Evolutionary conservation across 1,140 invertebrate genomes (phyloP), one percentile per base, ranked within the genome.

Genomic region (Halictus rubicundus): DNA sequence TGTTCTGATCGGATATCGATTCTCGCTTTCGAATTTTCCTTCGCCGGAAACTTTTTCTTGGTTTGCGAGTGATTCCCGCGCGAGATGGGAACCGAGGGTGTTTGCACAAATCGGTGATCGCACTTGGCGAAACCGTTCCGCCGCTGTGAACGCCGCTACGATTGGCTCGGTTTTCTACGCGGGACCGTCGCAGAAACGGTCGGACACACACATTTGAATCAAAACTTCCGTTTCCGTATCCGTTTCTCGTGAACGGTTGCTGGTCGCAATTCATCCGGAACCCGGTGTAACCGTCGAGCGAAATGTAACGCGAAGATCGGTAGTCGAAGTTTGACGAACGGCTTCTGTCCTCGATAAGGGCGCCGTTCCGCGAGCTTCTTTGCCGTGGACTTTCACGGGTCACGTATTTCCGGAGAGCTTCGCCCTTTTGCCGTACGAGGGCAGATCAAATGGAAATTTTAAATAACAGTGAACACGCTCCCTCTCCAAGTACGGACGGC

Each of bases 301-400:
- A 8, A 52, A 21, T 6, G 61, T 25, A 27, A 74, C 60, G n/a
- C 25, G 5, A 60, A 37, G n/a, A 49, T 25, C 60, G 71, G 23
- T 39, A 19, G 16, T 52, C 7, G 27, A 37, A 65, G 46, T 74
- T 74, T 65, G 42, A 74, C 63, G 42, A 54, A 65, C 6, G 60
- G 27, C 19, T 27, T 16, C 27, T 49, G 19, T 71, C 54, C n/a
- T 6, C 23, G 21, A 5, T 37, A 19, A 27, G 42, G 37, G 25
- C 23, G 7, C 21, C 6, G 7, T 27, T 27, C 1, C 23, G n/a
- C 10, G 57, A n/a, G 39, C 25, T 63, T 32, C 42, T 73, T 73
- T 32, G 39, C 27, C 16, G 39, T 32, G n/a, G 12, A 46, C 59
- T 72, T 25, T n/a, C 27, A 9, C 1, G 16, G 25, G 7, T 8